Evolutionary conservation across 1,140 invertebrate species (phyloP), one percentile per base, ranked within the genome.

Genomic region (Drosophila parvula): DNA sequence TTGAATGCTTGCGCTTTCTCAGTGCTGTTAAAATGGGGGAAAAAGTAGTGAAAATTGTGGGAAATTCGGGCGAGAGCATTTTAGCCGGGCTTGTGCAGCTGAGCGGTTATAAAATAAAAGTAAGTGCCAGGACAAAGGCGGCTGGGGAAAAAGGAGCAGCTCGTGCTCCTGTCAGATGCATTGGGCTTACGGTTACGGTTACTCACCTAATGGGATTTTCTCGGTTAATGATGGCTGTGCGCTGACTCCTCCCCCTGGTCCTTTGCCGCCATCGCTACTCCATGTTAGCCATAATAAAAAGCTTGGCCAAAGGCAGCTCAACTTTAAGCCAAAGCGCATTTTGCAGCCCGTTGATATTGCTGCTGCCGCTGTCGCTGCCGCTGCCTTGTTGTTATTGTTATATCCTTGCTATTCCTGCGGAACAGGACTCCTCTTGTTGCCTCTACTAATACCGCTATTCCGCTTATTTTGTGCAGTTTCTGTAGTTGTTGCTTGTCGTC

Each of bases 151-250:
- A 28, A n/a, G 18, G 45, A 43, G 53, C 45, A 59, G 45, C 45
- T 44, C 47, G 43, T 38, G 36, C 48, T 55, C 18, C 51, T 65
- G 69, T 64, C 61, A 63, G 47, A 68, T 77, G 74, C 73, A 76
- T 55, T 60, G 62, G 65, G 75, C 57, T 59, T 71, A 73, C 55
- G 67, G 69, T 73, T 78, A 78, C 74, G 59, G 57, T 78, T 74
- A 91, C 90, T 91, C 77, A 91, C 90, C 90, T 90, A 91, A 90
- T 73, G 90, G 90, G 77, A 91, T 91, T 91, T 91, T 91, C 84
- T 91, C 90, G 70, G 90, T 91, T 90, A 90, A 91, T 84, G 90
- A 91, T 78, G 84, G 90, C 76, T 91, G 90, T 50, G 82, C 90
- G 53, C 70, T 70, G 60, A 69, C 79, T 63, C 63, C 74, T 27